Evolutionary conservation across 2,797 vertebrate genomes (phyloP).

Genomic region (Enteromius trimaculatus): DNA sequence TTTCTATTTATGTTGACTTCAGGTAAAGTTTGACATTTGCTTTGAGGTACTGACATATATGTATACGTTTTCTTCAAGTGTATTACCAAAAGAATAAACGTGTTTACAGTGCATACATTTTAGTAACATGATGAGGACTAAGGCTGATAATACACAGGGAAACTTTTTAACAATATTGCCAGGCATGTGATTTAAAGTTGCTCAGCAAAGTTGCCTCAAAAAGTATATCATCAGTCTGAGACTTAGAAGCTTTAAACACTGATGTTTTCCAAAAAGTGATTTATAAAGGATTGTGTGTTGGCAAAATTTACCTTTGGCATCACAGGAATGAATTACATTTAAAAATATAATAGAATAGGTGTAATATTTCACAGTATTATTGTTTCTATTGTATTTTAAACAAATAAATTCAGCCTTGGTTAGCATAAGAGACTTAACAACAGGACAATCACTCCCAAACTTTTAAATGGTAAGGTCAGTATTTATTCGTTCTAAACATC

Average conservation of each 20-base stretch:
- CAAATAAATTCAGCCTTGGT: neutral
- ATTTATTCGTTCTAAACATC: neutral
- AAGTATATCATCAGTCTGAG: no score
- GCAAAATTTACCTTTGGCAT: neutral
- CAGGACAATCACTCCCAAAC: neutral
- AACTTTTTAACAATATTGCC: no score
- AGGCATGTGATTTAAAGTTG: no score
- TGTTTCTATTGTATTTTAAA: neutral
- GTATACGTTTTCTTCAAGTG: neutral
- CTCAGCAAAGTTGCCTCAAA: no score
- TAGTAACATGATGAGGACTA: neutral
- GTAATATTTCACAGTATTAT: neutral
- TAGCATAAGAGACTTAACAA: neutral
- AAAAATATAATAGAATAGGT: neutral
- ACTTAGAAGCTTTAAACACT: neutral
- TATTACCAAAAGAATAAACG: neutral
- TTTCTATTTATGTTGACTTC: neutral
- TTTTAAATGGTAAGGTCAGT: neutral
- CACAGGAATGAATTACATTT: neutral
- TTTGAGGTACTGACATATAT: neutral
- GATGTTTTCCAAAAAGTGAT: neutral
- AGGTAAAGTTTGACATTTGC: neutral
- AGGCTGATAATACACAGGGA: no score
- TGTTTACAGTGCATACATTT: neutral
- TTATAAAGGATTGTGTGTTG: neutral